Evolutionary conservation across 2,113 vertebrate species (phyloP).

Genomic region (Phocoena sinus): DNA sequence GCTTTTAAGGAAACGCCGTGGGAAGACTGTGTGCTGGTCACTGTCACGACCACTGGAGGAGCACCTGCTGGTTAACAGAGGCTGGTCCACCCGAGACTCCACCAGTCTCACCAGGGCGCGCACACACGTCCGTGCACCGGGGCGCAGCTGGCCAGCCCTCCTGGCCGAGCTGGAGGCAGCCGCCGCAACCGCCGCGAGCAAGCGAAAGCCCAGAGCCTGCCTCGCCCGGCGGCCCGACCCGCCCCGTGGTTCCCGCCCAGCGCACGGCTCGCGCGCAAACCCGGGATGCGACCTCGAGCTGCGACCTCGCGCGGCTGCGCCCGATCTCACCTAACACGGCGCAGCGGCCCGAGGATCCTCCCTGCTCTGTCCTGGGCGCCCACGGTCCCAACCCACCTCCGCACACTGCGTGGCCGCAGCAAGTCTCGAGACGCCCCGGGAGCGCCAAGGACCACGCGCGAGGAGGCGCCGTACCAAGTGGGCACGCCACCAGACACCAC

Average conservation of each 20-base stretch:
- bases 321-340: neutral
- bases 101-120: neutral
- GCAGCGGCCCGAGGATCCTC: neutral
- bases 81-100: neutral
- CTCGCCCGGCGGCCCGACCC: neutral
- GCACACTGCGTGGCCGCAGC: neutral
- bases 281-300: neutral
- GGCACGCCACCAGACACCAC: neutral
- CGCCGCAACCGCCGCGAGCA: neutral
- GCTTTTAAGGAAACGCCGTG: neutral
- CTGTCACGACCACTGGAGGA: neutral
- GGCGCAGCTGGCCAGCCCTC: neutral
- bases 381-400: neutral
- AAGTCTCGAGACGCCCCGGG: neutral
- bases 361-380: neutral
- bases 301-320: neutral
- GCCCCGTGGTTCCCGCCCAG: slow-evolving; percentile 31
- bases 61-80: slow-evolving; percentile 23
- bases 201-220: neutral
- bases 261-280: neutral
- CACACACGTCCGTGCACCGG: neutral
- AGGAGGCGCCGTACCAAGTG: neutral
- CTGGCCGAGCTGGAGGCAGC: neutral
- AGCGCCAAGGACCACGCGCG: neutral
- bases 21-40: neutral